Evolutionary conservation across 2,113 vertebrate species (phyloP).

Genomic region (Phalacrocorax brasilianus): DNA sequence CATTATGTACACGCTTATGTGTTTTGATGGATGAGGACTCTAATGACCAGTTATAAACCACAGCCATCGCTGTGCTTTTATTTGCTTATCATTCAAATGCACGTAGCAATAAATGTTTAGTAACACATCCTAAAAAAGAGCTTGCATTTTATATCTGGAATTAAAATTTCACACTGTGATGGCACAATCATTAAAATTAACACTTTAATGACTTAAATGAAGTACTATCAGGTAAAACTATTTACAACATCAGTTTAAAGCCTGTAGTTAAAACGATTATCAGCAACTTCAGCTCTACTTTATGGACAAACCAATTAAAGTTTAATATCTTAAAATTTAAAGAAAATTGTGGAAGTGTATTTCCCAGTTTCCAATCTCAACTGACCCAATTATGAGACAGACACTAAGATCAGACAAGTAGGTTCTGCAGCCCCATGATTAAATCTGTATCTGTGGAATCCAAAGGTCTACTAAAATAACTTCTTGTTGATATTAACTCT

Average conservation of each 20-base stretch:
- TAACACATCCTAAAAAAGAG: constrained; percentile 7
- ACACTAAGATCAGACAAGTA: fast-evolving
- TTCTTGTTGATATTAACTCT: not conserved
- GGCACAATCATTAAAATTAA: not conserved
- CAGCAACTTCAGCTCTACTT: not conserved
- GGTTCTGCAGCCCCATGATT: not conserved
- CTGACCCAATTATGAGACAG: not conserved
- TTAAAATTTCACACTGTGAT: not conserved
- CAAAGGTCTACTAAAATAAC: not conserved
- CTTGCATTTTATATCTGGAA: not conserved
- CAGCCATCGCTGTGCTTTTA: not conserved
- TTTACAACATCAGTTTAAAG: not conserved
- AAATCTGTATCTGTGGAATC: not conserved
- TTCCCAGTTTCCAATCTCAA: not conserved
- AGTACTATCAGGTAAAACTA: not conserved
- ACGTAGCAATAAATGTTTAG: constrained; percentile 37
- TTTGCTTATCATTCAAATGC: constrained; percentile 13
- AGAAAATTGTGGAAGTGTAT: not conserved
- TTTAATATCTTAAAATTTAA: not conserved
- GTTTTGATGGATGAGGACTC: not conserved
- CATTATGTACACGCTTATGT: not conserved
- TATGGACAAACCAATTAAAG: not conserved
- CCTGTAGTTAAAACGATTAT: not conserved
- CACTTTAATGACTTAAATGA: not conserved
- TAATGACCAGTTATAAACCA: not conserved